phyloP scores from a whole-genome alignment of 2,113 vertebrate genomes.

The Pimephales promelas region DNA sequence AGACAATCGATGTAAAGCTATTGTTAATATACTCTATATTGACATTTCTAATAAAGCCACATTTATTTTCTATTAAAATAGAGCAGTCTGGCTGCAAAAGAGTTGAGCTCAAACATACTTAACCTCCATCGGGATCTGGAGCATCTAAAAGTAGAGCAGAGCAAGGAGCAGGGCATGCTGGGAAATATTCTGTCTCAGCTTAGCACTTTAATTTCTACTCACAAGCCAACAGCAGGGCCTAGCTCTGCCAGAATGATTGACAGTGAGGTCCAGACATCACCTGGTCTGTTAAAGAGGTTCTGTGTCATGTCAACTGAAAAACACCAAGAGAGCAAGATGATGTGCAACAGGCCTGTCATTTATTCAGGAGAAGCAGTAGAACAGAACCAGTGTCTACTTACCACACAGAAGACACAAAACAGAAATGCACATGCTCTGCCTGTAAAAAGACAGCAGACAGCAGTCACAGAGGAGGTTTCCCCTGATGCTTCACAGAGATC shows the following conservation, averaged over 20 bases:
- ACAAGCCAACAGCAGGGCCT: slow-evolving; percentile 52
- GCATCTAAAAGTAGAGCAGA: slow-evolving; percentile 65
- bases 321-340: slow-evolving; percentile 19
- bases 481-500: slow-evolving; percentile 26
- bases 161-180: slow-evolving; percentile 63
- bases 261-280: slow-evolving; percentile 70
- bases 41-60: not conserved
- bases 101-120: slow-evolving; percentile 63
- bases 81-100: slow-evolving; percentile 59
- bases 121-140: slow-evolving; percentile 65
- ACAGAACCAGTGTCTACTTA: slow-evolving; percentile 12
- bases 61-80: slow-evolving; percentile 49
- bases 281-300: slow-evolving; percentile 46
- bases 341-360: slow-evolving; percentile 23
- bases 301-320: slow-evolving; percentile 45
- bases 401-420: slow-evolving; percentile 16
- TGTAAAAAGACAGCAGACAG: slow-evolving; percentile 20
- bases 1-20: not conserved
- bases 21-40: not conserved
- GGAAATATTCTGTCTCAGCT: slow-evolving; percentile 69
- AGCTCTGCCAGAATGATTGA: slow-evolving; percentile 54
- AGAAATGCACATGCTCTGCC: slow-evolving; percentile 9
- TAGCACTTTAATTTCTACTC: slow-evolving; percentile 58
- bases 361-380: slow-evolving; percentile 13
- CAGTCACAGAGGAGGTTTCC: not conserved